phyloP scores from a whole-genome alignment of 2,888 invertebrate genomes.

The Synergus japonicus region DNA sequence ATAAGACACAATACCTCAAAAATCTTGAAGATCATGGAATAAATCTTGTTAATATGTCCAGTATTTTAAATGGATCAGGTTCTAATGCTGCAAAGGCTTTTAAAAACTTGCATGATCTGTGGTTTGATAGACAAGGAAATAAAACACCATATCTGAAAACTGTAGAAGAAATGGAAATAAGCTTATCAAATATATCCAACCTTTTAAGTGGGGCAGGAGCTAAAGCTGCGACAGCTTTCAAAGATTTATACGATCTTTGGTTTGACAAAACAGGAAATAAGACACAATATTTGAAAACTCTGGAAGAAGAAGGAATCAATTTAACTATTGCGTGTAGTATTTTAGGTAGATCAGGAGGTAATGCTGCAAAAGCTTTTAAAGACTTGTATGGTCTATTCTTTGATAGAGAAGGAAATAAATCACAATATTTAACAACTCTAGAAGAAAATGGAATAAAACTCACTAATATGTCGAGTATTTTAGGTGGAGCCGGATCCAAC shows the following conservation, averaged over 20 bases:
- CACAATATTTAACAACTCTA: constrained; percentile 14
- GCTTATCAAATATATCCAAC: constrained; percentile 56
- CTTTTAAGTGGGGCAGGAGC: constrained; percentile 57
- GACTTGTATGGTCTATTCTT: constrained; percentile 62
- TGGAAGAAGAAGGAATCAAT: constrained; percentile 57
- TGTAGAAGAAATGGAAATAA: constrained; percentile 55
- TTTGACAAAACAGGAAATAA: constrained; percentile 54
- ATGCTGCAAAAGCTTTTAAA: constrained; percentile 64
- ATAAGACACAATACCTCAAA: not conserved
- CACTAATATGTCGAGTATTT: constrained; percentile 59
- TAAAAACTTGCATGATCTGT: constrained; percentile 62
- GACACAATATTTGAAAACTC: constrained; percentile 42
- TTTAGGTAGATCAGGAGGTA: constrained; percentile 57
- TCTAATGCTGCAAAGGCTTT: constrained; percentile 61
- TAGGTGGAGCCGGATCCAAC: constrained; percentile 46
- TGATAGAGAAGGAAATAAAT: constrained; percentile 48
- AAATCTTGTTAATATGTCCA: not conserved
- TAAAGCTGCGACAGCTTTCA: constrained; percentile 62
- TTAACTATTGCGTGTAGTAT: constrained; percentile 60
- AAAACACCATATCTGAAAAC: constrained; percentile 43
- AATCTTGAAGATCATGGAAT: too few species aligned
- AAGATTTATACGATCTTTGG: constrained; percentile 61
- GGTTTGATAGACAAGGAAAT: constrained; percentile 57
- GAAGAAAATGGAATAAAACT: constrained; percentile 36
- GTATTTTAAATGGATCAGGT: not conserved